Percentiles rank a stretch among this genome's conserved stretches.
These are phyloP conservation scores for Enteromius thamalakanensis DNA, from an alignment of 2,797 vertebrate genomes.

Conservation along the genomic window DNA sequence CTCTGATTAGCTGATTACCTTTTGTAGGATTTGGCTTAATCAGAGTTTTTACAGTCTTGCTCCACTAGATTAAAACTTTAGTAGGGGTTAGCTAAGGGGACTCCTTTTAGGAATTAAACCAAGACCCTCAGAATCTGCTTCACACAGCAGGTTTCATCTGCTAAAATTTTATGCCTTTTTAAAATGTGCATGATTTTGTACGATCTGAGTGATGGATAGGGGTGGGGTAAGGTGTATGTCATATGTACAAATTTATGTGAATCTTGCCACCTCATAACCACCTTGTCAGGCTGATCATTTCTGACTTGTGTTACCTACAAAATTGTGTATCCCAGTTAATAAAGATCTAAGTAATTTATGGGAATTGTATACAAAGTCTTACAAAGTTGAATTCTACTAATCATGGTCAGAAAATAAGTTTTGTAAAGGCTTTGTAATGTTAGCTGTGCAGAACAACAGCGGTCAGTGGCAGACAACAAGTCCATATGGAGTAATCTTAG, in stretches of 20 bases:
- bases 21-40: constrained; percentile 19
- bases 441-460: not conserved
- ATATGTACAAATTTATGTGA: too few relatives aligned
- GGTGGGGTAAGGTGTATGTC: too few relatives aligned
- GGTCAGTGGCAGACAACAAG: not conserved
- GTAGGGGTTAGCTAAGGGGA: constrained; percentile 21
- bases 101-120: constrained; percentile 40
- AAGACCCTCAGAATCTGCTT: constrained; percentile 27
- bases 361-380: not conserved
- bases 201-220: too few relatives aligned
- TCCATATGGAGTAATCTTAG: constrained; percentile 13
- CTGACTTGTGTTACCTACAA: not conserved
- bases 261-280: too few relatives aligned
- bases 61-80: constrained; percentile 40
- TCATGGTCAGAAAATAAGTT: not conserved
- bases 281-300: not conserved
- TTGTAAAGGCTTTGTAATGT: not conserved
- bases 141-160: not conserved
- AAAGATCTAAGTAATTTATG: not conserved
- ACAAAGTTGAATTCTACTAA: not conserved
- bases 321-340: not conserved
- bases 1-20: constrained; percentile 32
- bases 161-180: not conserved
- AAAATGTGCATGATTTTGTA: not conserved
- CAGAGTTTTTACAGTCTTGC: constrained; percentile 26